Base-by-base conservation (phyloP, 2,113 vertebrate genomes). In the Rattus rattus region DNA sequence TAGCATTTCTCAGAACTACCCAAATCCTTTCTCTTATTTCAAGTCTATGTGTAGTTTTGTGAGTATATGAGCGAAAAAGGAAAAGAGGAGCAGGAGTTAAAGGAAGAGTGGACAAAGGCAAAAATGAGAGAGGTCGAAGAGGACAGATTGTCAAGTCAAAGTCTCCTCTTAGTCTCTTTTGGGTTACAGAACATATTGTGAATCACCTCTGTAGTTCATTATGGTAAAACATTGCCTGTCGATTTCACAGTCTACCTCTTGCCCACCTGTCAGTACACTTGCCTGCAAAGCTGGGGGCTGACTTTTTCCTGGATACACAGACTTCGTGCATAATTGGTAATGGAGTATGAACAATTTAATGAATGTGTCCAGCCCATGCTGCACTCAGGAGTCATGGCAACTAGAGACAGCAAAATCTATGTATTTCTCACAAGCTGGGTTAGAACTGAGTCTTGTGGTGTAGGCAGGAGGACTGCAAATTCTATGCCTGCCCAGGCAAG, bases 1-100 rank as follows among this genome's bases (percentile, higher is more conserved):
- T 97, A 95, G 97, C 95, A 86, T 89, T 16, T 98, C 95, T 67
- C 24, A 76, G 49, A 81, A 92, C 49, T 7, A 47, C 79, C 33
- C 8, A 24, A 91, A 92, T 70, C 70, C 76, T 56, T 43, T 69
- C 76, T 69, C 52, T 79, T 30, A 24, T 49, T 24, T 70, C 86
- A 92, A 79, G 67, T 49, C 47, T 52, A 2, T 87, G 39, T 75
- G 30, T 33, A 49, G 17, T 84, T 86, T 54, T 70, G 36, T n/a
- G 49, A 90, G 14, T 36, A 22, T 43, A 12, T n/a, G 75, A 88
- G 79, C 63, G 77, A 79, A 93, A 69, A 70, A 93, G 47, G 33
- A 72, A 79, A 70, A 65, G 30, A 33, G 73, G 43, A 84, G 39
- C 11, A 70, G 81, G 84, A 79, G 67, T 88, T 72, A 52, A 36